Base-by-base conservation (phyloP, 2,797 vertebrate genomes). In the Notolabrus celidotus region DNA sequence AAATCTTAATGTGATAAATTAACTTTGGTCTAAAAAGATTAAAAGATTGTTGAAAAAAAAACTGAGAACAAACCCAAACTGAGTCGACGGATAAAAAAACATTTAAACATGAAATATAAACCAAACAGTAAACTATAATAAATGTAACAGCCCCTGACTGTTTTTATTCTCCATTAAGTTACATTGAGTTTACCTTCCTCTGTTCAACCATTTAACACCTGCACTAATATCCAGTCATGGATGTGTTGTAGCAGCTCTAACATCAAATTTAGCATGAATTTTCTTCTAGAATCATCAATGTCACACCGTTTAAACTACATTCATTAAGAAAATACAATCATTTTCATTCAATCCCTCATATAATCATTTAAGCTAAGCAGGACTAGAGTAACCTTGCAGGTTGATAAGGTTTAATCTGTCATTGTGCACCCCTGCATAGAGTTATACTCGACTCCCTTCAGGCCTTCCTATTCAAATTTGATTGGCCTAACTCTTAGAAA, bases 201-300 rank as follows among this genome's bases (percentile, higher is more conserved):
- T 42, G 17, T 52, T 34, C 16, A 45, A 20, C 8, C 15, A 9
- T 8, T 0, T 1, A n/a, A 58, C 63, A 22, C 7, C 2, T 42
- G 0, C 27, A 45, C n/a, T 25, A 20, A n/a, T n/a, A n/a, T n/a
- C n/a, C n/a, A 3, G 42, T 16, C 49, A 22, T 41, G 12, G 17
- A 11, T 46, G 9, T 25, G n/a, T 8, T 39, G 15, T 33, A 36
- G 17, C 45, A 54, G 29, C 23, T 34, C 34, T 22, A 4, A 42
- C 17, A 8, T 10, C 11, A 42, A 2, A 43, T 43, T 50, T 20
- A 19, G 12, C 2, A 9, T 60, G 63, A 58, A 53, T 39, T 53
- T 70, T 60, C n/a, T 60, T 51, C 29, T 38, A 39, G 2, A 43
- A 68, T 49, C 36, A 55, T 36, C 10, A 12, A 34, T 36, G 34